Percentiles rank a stretch among this genome's conserved stretches.
These are phyloP conservation scores for Andrena bucephala DNA, from an alignment of 2,888 invertebrate species.

Conservation along the genomic window DNA sequence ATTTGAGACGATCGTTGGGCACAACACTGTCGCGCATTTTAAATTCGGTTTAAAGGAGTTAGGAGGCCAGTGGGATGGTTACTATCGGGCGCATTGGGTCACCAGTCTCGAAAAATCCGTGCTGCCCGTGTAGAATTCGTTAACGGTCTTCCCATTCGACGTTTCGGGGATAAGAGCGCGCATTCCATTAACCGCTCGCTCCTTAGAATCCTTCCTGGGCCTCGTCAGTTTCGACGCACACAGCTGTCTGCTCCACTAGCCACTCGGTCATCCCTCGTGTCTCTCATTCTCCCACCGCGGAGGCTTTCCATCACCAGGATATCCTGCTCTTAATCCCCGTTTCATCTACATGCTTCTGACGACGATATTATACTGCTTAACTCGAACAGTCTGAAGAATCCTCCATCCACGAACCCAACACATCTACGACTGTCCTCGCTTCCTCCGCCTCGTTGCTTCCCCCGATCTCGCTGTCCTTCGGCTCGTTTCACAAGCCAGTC, in stretches of 20 bases:
- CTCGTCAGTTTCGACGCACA: neutral
- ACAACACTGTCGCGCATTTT: slow-evolving; percentile 66
- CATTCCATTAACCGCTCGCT: neutral
- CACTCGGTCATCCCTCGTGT: too few relatives aligned
- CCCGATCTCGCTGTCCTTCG: slow-evolving; percentile 36
- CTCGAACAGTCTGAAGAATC: neutral
- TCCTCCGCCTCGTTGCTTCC: slow-evolving; percentile 17
- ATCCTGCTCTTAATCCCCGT: neutral
- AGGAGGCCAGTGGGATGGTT: slow-evolving; percentile 72
- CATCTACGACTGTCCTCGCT: slow-evolving; percentile 27
- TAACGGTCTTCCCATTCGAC: slow-evolving; percentile 70
- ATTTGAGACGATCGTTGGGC: slow-evolving; percentile 42
- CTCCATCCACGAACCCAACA: neutral
- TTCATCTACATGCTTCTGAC: neutral
- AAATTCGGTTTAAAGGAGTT: slow-evolving; percentile 73
- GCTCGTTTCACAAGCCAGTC: slow-evolving; percentile 40
- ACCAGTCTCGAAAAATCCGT: slow-evolving; percentile 74
- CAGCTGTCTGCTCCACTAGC: neutral
- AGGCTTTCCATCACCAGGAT: neutral
- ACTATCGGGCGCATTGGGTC: slow-evolving; percentile 82
- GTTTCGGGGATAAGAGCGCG: slow-evolving; percentile 47
- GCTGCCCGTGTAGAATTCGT: slow-evolving; percentile 70
- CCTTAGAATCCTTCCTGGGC: neutral
- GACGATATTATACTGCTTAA: neutral
- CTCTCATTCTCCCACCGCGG: too few relatives aligned